Percentiles rank a stretch among this genome's conserved stretches.
Conservation (phyloP, 1,140 invertebrate species). For the Steinernema feltiae region DNA sequence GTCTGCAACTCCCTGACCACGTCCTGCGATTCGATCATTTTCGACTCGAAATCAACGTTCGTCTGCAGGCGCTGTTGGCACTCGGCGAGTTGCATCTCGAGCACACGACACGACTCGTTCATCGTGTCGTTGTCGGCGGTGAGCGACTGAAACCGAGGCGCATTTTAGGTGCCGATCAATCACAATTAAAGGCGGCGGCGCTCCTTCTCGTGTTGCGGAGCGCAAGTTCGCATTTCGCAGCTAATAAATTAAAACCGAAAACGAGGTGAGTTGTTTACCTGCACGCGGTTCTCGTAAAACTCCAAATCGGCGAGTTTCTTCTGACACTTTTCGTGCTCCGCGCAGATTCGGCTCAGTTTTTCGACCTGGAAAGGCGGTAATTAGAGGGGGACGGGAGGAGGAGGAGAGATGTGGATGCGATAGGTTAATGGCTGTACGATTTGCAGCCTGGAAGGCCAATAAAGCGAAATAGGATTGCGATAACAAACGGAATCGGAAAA, state of each 20-base stretch:
- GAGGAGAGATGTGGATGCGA: background rate
- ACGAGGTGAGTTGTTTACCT: background rate
- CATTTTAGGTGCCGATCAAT: background rate
- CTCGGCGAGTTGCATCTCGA: slow-evolving; percentile 3
- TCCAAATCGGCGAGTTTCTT: background rate
- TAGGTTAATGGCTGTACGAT: too few relatives aligned
- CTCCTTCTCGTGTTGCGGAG: too few relatives aligned
- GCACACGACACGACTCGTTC: background rate
- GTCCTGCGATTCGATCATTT: slow-evolving; percentile 9
- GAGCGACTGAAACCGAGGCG: slow-evolving; percentile 11
- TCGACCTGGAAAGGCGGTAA: background rate
- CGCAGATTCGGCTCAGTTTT: background rate
- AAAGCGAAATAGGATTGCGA: too few relatives aligned
- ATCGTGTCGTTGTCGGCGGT: slow-evolving; percentile 7
- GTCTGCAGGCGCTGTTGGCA: background rate
- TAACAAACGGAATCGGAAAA: too few relatives aligned
- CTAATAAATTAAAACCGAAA: slow-evolving; percentile 1
- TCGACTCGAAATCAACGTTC: background rate
- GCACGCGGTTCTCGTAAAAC: slow-evolving; percentile 2
- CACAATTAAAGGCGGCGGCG: background rate
- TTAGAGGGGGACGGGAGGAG: background rate
- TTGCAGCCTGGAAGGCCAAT: too few relatives aligned
- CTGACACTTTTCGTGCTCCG: slow-evolving; percentile 4
- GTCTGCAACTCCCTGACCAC: slow-evolving; percentile 39
- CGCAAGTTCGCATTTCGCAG: background rate